phyloP scores from a whole-genome alignment of 30 jellyfish, hydroid and myxozoan genomes.

The Nemopilema nomurai region DNA sequence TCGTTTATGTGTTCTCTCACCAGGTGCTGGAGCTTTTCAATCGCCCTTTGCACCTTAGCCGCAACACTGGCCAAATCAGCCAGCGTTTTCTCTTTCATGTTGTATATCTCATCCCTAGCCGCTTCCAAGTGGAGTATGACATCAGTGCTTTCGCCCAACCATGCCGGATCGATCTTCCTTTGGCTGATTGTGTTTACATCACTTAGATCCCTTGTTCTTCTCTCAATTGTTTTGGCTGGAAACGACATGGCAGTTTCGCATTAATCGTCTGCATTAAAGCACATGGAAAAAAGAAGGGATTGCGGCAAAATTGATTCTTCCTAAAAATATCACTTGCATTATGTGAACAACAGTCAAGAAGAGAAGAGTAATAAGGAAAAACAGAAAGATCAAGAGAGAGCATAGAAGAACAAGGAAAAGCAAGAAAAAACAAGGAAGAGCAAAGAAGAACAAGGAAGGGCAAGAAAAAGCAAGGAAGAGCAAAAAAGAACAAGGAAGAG shows the following conservation, averaged over 20 bases:
- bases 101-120: constrained; percentile 9
- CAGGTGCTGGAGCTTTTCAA: neutral
- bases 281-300: too few relatives aligned
- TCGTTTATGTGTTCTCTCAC: neutral
- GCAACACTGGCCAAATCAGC: constrained; percentile 26
- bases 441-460: constrained; percentile 7
- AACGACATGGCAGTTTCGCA: too few relatives aligned
- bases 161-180: constrained; percentile 9
- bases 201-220: constrained; percentile 4
- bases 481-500: constrained; percentile 6
- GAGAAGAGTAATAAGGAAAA: neutral
- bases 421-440: constrained; percentile 12
- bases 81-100: neutral
- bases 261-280: too few relatives aligned
- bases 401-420: constrained; percentile 8
- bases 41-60: neutral
- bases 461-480: neutral
- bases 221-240: constrained; percentile 1
- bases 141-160: constrained; percentile 16
- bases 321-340: too few relatives aligned
- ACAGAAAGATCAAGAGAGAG: neutral
- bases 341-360: neutral
- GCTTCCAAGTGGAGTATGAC: constrained; percentile 18
- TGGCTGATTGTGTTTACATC: neutral
- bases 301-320: too few relatives aligned